Evolutionary conservation across 1,140 invertebrate species (phyloP), one percentile per base, ranked within the genome.

Genomic region (Drosophila pruinosa): DNA sequence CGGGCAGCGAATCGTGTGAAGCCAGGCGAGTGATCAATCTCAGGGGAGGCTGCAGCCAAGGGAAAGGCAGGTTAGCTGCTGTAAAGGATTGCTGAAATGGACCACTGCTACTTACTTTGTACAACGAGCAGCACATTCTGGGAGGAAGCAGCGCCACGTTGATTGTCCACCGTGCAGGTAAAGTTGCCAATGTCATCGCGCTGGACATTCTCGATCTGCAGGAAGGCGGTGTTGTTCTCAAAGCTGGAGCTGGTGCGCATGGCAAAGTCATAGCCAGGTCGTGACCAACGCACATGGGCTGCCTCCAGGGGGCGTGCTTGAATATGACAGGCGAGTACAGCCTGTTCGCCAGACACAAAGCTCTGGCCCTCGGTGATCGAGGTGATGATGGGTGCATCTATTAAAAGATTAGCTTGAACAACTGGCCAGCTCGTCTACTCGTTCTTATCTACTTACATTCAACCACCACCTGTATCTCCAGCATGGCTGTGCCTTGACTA

Each of bases 151-250:
- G 94, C 93, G 21, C 97, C 97, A 45, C 99, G 95, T 45, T 96
- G 96, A 90, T 99, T 99, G 92, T 98, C 95, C 14, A 97, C 97
- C 17, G 95, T 94, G 92, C 98, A 99, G 45, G 94, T 94, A 92
- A 98, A 99, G 52, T 94, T 94, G 0, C 98, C 98, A 1, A 97
- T 95, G 90, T 99, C 98, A 31, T 95, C 94, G 72, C 95, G 94
- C 36, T 94, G 94, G 0, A 97, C 95, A 73, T 95, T 93, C 19
- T 94, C 93, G 48, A 99, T 95, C 19, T 95, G 94, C 4, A 99
- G 93, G 72, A 95, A 95, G 22, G 96, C 96, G 5, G 95, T 97
- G 36, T 94, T 93, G 78, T 95, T 95, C 53, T 94, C 94, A 82
- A 96, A 96, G 64, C 94, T 94, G 22, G 94, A 93, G 0, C 93